phyloP scores from a whole-genome alignment of 2,888 invertebrate genomes.

The Gasteruption jaculator region DNA sequence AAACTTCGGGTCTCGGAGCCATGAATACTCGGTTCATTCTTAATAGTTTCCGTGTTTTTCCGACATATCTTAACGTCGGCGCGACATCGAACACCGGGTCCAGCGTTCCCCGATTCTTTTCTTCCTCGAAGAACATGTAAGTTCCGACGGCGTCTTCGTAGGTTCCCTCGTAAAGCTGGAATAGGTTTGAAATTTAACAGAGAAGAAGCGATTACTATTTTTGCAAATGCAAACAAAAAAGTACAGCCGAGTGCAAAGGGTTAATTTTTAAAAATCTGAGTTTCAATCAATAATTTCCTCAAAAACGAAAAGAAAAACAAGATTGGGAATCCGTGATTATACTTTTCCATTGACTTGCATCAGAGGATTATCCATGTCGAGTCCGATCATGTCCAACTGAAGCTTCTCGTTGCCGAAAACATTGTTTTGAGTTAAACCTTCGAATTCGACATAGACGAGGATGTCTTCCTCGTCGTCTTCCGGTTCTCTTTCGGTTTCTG shows the following conservation, averaged over 20 bases:
- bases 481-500: slow-evolving; percentile 30
- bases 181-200: slow-evolving; percentile 7
- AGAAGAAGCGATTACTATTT: slow-evolving; percentile 1
- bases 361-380: slow-evolving; percentile 61
- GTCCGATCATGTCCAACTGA: slow-evolving; percentile 59
- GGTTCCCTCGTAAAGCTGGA: slow-evolving; percentile 57
- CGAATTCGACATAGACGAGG: slow-evolving; percentile 60
- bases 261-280: not conserved
- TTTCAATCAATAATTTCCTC: too few species aligned
- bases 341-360: slow-evolving; percentile 67
- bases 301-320: too few species aligned
- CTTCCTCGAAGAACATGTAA: slow-evolving; percentile 68
- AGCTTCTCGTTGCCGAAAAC: slow-evolving; percentile 55
- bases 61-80: slow-evolving; percentile 59
- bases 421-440: slow-evolving; percentile 51
- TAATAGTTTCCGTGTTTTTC: slow-evolving; percentile 64
- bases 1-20: slow-evolving; percentile 46
- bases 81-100: slow-evolving; percentile 54
- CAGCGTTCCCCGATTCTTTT: slow-evolving; percentile 49
- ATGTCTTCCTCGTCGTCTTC: slow-evolving; percentile 58
- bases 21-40: slow-evolving; percentile 67
- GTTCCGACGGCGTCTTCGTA: slow-evolving; percentile 69
- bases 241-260: too few species aligned
- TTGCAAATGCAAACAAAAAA: not conserved
- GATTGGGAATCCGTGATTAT: too few species aligned